Evolutionary conservation across 1,140 invertebrate genomes (phyloP).

Genomic region (Pseudomyrmex dendroicus): DNA sequence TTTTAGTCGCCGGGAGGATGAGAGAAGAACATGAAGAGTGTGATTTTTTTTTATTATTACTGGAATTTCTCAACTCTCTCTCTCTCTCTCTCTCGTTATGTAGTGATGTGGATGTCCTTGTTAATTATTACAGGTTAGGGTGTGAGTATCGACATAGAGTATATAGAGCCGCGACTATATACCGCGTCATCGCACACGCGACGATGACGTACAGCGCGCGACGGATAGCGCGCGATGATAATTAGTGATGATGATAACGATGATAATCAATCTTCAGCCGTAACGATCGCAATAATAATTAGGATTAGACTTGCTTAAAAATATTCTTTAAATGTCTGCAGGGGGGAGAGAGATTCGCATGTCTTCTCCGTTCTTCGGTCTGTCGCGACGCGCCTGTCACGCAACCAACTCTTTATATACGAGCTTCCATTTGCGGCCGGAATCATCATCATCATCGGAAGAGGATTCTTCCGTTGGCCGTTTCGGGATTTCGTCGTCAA

Average conservation of each 20-base stretch:
- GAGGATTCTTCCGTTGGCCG: too few species aligned
- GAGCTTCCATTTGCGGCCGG: slow-evolving; percentile 6
- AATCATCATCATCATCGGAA: too few species aligned
- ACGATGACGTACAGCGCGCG: slow-evolving; percentile 28
- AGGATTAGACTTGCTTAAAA: slow-evolving; percentile 11
- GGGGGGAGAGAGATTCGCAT: slow-evolving; percentile 1
- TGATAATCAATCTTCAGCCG: slow-evolving; percentile 39
- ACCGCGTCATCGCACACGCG: slow-evolving; percentile 12
- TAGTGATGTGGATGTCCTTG: slow-evolving; percentile 2
- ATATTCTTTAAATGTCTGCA: slow-evolving; percentile 19
- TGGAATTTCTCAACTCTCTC: slow-evolving; percentile 51
- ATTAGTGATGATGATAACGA: slow-evolving; percentile 33
- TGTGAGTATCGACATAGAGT: slow-evolving; percentile 60
- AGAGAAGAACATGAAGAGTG: slow-evolving; percentile 1
- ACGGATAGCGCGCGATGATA: slow-evolving; percentile 1
- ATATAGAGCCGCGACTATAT: slow-evolving; percentile 48
- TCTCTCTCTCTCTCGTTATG: slow-evolving; percentile 11
- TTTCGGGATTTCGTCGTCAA: too few species aligned
- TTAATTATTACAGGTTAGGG: slow-evolving; percentile 62
- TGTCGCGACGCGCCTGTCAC: slow-evolving; percentile 9
- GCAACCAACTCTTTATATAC: background rate
- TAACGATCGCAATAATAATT: slow-evolving; percentile 43
- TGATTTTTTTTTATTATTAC: slow-evolving; percentile 45
- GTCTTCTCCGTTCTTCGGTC: background rate
- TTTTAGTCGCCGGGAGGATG: background rate